Conservation (phyloP, 2,888 invertebrate genomes). For the Cryptophagus acutangulus region DNA sequence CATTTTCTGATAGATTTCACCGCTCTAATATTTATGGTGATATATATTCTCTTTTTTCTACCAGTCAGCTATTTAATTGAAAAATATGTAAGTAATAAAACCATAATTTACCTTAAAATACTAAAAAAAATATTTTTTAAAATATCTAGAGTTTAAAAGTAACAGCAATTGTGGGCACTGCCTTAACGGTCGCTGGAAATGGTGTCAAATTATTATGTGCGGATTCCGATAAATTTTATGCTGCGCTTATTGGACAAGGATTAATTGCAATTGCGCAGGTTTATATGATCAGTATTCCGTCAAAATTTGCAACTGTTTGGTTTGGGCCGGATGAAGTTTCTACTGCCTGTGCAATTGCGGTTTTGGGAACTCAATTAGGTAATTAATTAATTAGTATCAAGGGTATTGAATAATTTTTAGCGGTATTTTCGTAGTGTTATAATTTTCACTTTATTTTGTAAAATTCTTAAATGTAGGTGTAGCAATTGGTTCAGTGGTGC, state of each 20-base stretch:
- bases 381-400: slow-evolving; percentile 51
- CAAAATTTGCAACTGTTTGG: slow-evolving; percentile 68
- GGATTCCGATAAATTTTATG: slow-evolving; percentile 55
- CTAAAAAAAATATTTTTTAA: slow-evolving; percentile 6
- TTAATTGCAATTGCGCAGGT: slow-evolving; percentile 56
- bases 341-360: slow-evolving; percentile 88
- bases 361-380: slow-evolving; percentile 88
- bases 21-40: slow-evolving; percentile 92
- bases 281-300: slow-evolving; percentile 63
- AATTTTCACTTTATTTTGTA: too few species aligned
- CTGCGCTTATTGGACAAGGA: slow-evolving; percentile 59
- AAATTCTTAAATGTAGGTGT: slow-evolving; percentile 27
- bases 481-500: slow-evolving; percentile 27
- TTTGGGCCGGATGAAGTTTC: slow-evolving; percentile 93
- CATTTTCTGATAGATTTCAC: slow-evolving; percentile 82
- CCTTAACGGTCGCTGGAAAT: slow-evolving; percentile 57
- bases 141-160: slow-evolving; percentile 54
- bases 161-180: slow-evolving; percentile 51
- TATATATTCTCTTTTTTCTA: slow-evolving; percentile 90
- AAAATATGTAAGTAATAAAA: slow-evolving; percentile 31
- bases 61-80: slow-evolving; percentile 81
- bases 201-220: slow-evolving; percentile 59
- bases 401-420: too few species aligned
- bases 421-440: neutral
- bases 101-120: neutral